A percentile compares a stretch with the other conserved stretches of the same genome.
Evolutionary conservation across 2,888 invertebrate species (phyloP).

Genomic region (Stegana nigrithorax): DNA sequence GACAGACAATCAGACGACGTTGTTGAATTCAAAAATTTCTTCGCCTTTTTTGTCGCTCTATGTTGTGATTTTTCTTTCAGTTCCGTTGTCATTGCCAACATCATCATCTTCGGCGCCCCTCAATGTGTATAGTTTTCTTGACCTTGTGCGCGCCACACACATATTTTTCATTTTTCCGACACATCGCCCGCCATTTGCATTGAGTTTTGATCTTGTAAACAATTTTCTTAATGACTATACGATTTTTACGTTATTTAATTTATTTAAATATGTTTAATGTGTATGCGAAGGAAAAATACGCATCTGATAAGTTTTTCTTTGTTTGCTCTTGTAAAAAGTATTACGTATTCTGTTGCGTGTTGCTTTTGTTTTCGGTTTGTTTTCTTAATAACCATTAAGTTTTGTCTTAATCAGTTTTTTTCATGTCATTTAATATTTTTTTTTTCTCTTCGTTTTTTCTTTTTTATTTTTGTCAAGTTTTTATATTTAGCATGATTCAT

Average conservation of each 20-base stretch:
- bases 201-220: neutral
- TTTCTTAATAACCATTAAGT: neutral
- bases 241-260: too few species aligned
- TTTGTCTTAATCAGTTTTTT: neutral
- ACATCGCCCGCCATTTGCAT: neutral
- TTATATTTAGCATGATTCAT: too few species aligned
- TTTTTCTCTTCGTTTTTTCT: neutral
- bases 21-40: constrained; percentile 50
- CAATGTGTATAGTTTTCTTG: constrained; percentile 19
- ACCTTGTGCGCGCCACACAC: constrained; percentile 4
- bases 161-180: neutral
- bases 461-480: too few species aligned
- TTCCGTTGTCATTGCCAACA: constrained; percentile 30
- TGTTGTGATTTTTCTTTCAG: constrained; percentile 34
- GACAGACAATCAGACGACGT: constrained; percentile 30
- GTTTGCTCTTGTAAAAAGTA: too few species aligned
- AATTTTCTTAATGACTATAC: too few species aligned
- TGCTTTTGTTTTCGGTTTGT: too few species aligned
- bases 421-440: neutral
- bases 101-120: constrained; percentile 37
- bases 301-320: too few species aligned
- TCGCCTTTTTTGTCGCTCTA: constrained; percentile 56
- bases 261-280: too few species aligned
- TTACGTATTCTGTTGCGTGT: neutral
- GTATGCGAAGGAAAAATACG: too few species aligned